Percentiles rank a stretch among this genome's conserved stretches.
Conservation (phyloP, 2,888 invertebrate genomes). For the Melipona bicolor region DNA sequence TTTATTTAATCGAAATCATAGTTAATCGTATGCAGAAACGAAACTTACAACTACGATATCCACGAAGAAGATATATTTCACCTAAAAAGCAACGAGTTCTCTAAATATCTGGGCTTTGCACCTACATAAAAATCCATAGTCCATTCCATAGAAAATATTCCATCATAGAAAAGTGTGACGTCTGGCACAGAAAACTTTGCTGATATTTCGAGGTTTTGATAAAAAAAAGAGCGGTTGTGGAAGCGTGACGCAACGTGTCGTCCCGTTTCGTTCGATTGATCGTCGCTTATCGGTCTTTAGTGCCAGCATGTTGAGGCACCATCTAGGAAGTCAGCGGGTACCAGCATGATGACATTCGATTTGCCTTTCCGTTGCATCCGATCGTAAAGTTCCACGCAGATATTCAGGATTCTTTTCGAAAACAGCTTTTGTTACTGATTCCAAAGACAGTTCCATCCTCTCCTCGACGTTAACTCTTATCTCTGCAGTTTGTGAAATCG, state of each 20-base stretch:
- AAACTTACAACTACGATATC: too few species aligned
- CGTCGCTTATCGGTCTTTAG: slow-evolving; percentile 52
- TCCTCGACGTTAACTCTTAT: background rate
- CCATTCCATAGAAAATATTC: background rate
- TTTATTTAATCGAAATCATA: too few species aligned
- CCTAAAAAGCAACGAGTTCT: too few species aligned
- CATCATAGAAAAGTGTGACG: background rate
- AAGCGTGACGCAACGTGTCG: slow-evolving; percentile 34
- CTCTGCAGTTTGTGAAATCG: background rate
- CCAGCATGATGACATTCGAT: slow-evolving; percentile 65
- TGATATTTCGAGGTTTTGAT: background rate
- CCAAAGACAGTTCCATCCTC: slow-evolving; percentile 27
- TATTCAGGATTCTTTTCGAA: slow-evolving; percentile 34
- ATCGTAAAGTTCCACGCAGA: slow-evolving; percentile 46
- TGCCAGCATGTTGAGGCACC: slow-evolving; percentile 55
- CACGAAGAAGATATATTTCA: too few species aligned
- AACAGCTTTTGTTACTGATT: slow-evolving; percentile 24
- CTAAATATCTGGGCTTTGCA: too few species aligned
- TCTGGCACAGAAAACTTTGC: background rate
- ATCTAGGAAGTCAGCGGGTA: slow-evolving; percentile 65
- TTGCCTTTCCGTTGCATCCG: slow-evolving; percentile 50
- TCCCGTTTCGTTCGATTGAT: slow-evolving; percentile 58
- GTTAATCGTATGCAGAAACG: too few species aligned
- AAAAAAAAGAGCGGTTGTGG: slow-evolving; percentile 14
- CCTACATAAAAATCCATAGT: background rate